Conservation (phyloP, 2,113 vertebrate species). For the Festucalex cinctus region DNA sequence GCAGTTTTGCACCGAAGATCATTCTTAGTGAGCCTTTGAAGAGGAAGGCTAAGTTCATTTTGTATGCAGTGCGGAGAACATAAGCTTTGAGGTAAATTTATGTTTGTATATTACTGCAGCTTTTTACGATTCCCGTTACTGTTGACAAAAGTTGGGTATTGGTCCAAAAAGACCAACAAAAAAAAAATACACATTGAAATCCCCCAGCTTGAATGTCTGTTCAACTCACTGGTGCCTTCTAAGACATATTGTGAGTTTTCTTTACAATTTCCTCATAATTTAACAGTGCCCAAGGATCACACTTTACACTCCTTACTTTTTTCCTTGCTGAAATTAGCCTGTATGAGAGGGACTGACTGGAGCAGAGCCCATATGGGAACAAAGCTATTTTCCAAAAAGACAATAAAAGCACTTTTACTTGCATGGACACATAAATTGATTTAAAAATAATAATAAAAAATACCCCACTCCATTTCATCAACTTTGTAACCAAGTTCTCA, state of each 20-base stretch:
- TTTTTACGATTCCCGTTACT: background rate
- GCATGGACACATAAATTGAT: too few relatives aligned
- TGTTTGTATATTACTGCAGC: background rate
- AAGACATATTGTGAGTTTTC: background rate
- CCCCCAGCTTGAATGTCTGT: slow-evolving; percentile 28
- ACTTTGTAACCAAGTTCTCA: too few relatives aligned
- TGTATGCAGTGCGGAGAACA: background rate
- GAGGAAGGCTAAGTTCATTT: slow-evolving; percentile 32
- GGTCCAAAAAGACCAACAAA: slow-evolving; percentile 45
- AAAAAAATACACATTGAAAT: slow-evolving; percentile 31
- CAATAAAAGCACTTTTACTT: too few relatives aligned
- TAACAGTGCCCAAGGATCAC: background rate
- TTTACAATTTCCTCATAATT: background rate
- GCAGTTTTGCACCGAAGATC: slow-evolving; percentile 33
- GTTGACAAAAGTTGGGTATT: slow-evolving; percentile 22
- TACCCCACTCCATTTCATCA: too few relatives aligned
- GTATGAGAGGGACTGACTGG: background rate
- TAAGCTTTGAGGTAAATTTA: background rate
- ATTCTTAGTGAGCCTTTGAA: slow-evolving; percentile 48
- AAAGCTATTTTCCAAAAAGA: too few relatives aligned
- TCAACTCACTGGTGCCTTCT: slow-evolving; percentile 33
- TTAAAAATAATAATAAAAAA: too few relatives aligned
- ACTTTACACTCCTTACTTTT: background rate
- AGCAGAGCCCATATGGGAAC: too few relatives aligned
- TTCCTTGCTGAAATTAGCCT: background rate